Base-by-base conservation (phyloP, 2,113 vertebrate species). In the Engraulis encrasicolus region DNA sequence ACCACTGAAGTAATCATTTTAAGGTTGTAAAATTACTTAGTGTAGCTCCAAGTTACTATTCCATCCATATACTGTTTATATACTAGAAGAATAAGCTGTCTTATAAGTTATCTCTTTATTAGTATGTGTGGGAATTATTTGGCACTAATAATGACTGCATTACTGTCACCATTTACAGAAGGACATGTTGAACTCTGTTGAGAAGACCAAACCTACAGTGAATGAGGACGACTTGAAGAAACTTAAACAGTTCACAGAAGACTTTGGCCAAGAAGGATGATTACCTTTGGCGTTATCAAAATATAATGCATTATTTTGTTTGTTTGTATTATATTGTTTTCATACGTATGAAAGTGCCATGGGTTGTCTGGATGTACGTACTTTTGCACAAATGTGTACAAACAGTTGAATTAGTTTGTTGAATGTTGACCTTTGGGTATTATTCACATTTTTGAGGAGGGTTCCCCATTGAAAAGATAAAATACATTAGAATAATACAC, bases 191-290 rank as follows among this genome's bases (percentile, higher is more conserved):
- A 93, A 92, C 38, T 99, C 98, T 0, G 90, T 96, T 4, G 61
- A 91, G 2, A 96, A 38, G 90, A 98, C 95, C 88, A 98, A 98
- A 82, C 97, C 98, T 17, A 98, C 98, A 0, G 97, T 99, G 89
- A 99, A 99, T 18, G 96, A 97, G 34, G 91, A 97, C 0, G 98
- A 99, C 90, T 83, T 99, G 92, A 89, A 94, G 74, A 98, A 99
- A 86, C 90, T 99, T 78, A 96, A 92, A 94, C 97, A 98, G 93
- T 98, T 99, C 89, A 98, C 97, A 58, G 95, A 97, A 85, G 97
- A 99, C 85, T 99, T 99, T 92, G 98, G 98, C 87, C 97, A 99
- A 88, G 97, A 99, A 90, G 97, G 97, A 86, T 99, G 94, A 96
- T 82, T 85, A 91, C 6, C 9, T 9, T n/a, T 20, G 5, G 9